Base-by-base conservation (phyloP, 2,113 vertebrate genomes). In the Phyllostomus discolor region DNA sequence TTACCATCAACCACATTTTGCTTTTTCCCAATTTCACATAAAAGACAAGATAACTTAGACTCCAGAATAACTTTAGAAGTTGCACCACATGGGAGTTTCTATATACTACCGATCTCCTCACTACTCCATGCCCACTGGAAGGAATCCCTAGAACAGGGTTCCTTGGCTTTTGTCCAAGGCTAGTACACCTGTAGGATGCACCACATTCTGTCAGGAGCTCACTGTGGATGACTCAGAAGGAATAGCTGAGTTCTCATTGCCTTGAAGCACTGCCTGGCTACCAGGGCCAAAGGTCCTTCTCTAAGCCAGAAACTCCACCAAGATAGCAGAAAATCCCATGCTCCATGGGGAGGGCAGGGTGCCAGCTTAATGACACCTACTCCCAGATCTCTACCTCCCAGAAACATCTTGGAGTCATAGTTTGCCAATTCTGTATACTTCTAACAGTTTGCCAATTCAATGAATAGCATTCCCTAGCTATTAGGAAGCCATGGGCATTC, bases 1-100 rank as follows among this genome's bases (percentile, higher is more conserved):
- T 54, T 31, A 72, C 46, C 72, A 86, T 12, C 46, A 82, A 91
- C 66, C 46, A n/a, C 16, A 78, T 48, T 88, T n/a, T 35, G 62
- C 88, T 95, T 94, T 43, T 85, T 92, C 50, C 41, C 50, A 54
- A 93, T 52, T 97, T 93, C 59, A 66, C 88, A 79, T 46, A 67
- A 86, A 35, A 88, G 38, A 95, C 46, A 64, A 80, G n/a, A 78
- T 78, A 24, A 85, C 10, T 79, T 88, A 89, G 33, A 52, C 22
- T 66, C 19, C 86, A 73, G 66, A 84, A 52, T 59, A 41, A 26
- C 33, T 94, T 95, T 38, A 73, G 59, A 93, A 96, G n/a, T 72
- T 41, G n/a, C 9, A 85, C 11, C 75, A 90, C 17, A 76, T 9
- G 41, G 33, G 92, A 78, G 43, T 88, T 94, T 84, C 73, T 43